Conservation (phyloP, 2,113 vertebrate genomes). For the Rhynchopsitta pachyrhyncha region DNA sequence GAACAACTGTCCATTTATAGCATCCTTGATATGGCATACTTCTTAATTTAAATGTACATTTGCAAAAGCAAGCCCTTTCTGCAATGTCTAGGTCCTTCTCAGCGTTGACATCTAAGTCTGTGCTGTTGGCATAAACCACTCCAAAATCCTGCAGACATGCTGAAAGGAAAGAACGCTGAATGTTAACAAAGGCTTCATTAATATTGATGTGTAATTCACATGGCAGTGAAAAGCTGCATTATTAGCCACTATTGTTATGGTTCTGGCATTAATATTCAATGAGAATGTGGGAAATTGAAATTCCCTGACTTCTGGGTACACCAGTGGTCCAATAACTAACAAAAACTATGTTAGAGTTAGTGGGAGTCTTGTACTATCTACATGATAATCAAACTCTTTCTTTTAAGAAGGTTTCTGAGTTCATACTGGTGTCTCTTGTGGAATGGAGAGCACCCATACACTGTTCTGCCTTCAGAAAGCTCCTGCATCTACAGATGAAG, state of each 20-base stretch:
- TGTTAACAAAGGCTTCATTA: constrained; percentile 72
- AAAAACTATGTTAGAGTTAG: neutral
- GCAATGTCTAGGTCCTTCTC: constrained; percentile 25
- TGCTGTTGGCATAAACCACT: constrained; percentile 36
- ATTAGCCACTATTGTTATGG: constrained; percentile 66
- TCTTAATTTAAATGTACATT: constrained; percentile 38
- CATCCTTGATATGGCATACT: neutral
- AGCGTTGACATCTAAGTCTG: constrained; percentile 40
- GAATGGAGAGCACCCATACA: neutral
- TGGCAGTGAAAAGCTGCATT: constrained; percentile 55
- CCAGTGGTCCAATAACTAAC: constrained; percentile 13
- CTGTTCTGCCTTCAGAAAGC: neutral
- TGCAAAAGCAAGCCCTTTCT: constrained; percentile 21
- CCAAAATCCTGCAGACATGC: constrained; percentile 50
- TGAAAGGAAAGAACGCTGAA: constrained; percentile 26
- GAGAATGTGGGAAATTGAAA: constrained; percentile 40
- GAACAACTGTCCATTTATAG: neutral
- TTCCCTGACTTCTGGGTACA: constrained; percentile 48
- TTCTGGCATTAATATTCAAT: constrained; percentile 69
- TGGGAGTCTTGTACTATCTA: neutral
- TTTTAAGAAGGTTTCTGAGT: neutral
- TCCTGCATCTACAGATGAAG: neutral
- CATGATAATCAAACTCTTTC: neutral
- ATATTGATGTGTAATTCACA: constrained; percentile 72
- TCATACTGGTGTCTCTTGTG: neutral